These are phyloP conservation scores for Ectobius pallidus DNA, from an alignment of 2,888 invertebrate species.

Conservation along the genomic window DNA sequence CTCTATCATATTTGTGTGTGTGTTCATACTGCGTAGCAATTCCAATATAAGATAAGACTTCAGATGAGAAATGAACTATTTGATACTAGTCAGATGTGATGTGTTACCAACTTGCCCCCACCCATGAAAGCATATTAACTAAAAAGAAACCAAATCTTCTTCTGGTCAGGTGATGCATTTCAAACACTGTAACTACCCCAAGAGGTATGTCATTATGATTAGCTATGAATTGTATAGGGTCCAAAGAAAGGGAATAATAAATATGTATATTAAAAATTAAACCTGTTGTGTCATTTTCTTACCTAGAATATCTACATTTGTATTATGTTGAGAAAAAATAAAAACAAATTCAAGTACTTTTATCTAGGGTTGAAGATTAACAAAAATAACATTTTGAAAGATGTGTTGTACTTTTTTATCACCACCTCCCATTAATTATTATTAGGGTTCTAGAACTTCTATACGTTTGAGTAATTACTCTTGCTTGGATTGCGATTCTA, in stretches of 20 bases:
- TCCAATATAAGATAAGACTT: conserved; percentile 13
- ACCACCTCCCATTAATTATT: no score
- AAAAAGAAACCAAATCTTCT: conserved; percentile 3
- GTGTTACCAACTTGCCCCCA: conserved; percentile 51
- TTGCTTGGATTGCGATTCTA: no score
- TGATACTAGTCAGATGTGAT: conserved; percentile 58
- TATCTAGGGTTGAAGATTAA: no score
- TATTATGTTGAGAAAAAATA: no score
- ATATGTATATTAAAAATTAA: conserved; percentile 64
- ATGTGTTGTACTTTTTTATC: no score
- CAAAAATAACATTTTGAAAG: no score
- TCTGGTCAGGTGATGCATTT: conserved; percentile 55
- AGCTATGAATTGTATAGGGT: conserved; percentile 76
- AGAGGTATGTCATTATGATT: conserved; percentile 53
- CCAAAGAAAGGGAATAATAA: conserved; percentile 73
- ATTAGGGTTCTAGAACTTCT: no score
- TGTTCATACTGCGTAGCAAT: conserved; percentile 25
- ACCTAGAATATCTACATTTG: neutral
- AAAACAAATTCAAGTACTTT: no score
- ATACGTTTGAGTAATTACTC: no score
- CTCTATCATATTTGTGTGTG: conserved; percentile 15
- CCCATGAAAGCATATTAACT: conserved; percentile 48
- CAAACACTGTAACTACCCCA: conserved; percentile 45
- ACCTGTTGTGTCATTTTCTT: neutral
- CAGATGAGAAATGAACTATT: conserved; percentile 45